phyloP scores from a whole-genome alignment of 2,888 invertebrate genomes.

The Gastracanthus pulcherrimus region DNA sequence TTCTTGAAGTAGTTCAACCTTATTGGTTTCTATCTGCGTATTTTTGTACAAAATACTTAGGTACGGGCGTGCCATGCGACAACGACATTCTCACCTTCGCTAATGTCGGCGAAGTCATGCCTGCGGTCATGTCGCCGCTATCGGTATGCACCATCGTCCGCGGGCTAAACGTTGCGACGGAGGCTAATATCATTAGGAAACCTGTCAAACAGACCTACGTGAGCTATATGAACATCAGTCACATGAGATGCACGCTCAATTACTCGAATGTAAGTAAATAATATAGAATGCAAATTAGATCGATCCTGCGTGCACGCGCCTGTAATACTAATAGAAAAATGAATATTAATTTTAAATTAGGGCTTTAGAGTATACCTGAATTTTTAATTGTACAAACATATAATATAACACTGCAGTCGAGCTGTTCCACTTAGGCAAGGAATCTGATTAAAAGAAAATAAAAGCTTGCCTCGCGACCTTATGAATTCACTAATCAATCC shows the following conservation, averaged over 20 bases:
- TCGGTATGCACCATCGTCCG: slow-evolving; percentile 75
- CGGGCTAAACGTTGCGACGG: slow-evolving; percentile 66
- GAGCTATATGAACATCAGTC: slow-evolving; percentile 16
- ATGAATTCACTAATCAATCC: too few relatives aligned
- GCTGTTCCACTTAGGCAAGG: neutral
- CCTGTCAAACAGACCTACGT: neutral
- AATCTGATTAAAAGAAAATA: neutral
- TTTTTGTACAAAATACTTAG: slow-evolving; percentile 69
- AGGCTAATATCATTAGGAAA: neutral
- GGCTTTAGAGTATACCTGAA: too few relatives aligned
- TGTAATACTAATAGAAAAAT: too few relatives aligned
- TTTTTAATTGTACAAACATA: too few relatives aligned
- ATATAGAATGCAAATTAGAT: neutral
- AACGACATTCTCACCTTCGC: slow-evolving; percentile 85
- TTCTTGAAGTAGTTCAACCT: too few relatives aligned
- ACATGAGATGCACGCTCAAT: slow-evolving; percentile 60
- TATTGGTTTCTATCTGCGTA: too few relatives aligned
- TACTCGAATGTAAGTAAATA: slow-evolving; percentile 63
- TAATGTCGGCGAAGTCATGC: slow-evolving; percentile 87
- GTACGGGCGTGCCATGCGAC: slow-evolving; percentile 83
- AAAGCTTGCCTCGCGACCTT: neutral
- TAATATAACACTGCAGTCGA: too few relatives aligned
- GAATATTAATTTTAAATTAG: too few relatives aligned
- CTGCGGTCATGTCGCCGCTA: slow-evolving; percentile 81
- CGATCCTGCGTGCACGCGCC: neutral